These are phyloP conservation scores for Atlantisia rogersi DNA, from an alignment of 2,113 vertebrate genomes.

Conservation along the genomic window DNA sequence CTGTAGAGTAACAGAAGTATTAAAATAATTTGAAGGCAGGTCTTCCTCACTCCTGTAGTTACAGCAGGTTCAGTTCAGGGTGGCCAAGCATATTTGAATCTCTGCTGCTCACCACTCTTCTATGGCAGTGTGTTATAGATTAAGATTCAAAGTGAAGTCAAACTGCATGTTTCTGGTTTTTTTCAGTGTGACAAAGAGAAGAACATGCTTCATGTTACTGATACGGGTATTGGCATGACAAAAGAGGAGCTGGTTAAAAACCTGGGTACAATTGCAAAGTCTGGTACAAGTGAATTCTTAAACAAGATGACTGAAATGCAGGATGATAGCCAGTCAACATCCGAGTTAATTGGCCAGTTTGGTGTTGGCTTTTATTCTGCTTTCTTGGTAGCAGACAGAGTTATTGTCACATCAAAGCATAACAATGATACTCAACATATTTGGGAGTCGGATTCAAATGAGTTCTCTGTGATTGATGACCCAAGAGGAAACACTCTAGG, in stretches of 20 bases:
- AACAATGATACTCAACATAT: conserved; percentile 97
- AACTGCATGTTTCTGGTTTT: neutral
- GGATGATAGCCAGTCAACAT: conserved; percentile 92
- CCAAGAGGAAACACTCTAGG: conserved; percentile 93
- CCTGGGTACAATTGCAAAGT: conserved; percentile 97
- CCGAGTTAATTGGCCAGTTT: conserved; percentile 97
- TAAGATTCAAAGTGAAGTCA: neutral
- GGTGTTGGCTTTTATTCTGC: conserved; percentile 99
- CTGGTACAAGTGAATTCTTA: conserved; percentile 98
- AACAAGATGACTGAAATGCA: conserved; percentile 94
- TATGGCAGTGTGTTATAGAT: no score
- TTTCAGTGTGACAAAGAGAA: conserved; percentile 96
- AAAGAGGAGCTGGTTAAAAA: conserved; percentile 96
- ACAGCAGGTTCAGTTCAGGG: neutral
- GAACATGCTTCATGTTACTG: conserved; percentile 97
- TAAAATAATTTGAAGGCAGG: neutral
- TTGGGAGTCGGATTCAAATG: conserved; percentile 98
- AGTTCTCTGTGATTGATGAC: conserved; percentile 93
- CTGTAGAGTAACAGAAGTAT: neutral
- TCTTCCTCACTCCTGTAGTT: neutral
- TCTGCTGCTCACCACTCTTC: neutral
- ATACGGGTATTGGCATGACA: conserved; percentile 98
- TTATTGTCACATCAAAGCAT: conserved; percentile 97
- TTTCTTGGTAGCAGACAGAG: conserved; percentile 97
- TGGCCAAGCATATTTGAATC: neutral